Evolutionary conservation across 2,888 invertebrate species (phyloP).

Genomic region (Amblyjoppa proteus): DNA sequence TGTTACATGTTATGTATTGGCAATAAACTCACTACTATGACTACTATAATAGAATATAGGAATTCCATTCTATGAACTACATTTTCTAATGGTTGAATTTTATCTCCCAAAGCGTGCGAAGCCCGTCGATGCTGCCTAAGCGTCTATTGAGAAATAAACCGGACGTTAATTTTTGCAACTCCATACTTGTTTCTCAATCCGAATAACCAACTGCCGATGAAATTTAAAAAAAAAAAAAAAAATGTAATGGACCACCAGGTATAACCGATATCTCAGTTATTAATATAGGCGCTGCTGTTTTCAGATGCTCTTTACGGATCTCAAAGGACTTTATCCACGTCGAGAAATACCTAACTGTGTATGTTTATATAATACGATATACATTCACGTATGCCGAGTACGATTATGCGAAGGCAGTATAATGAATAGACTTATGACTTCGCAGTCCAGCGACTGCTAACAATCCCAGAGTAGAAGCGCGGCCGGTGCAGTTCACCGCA

Average conservation of each 20-base stretch:
- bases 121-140: too few relatives aligned
- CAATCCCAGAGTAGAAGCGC: constrained; percentile 17
- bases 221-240: background rate
- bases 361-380: background rate
- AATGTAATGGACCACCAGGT: background rate
- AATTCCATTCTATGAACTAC: too few relatives aligned
- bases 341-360: constrained; percentile 10
- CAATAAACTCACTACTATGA: too few relatives aligned
- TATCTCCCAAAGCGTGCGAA: too few relatives aligned
- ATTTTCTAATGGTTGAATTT: too few relatives aligned
- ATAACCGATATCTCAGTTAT: background rate
- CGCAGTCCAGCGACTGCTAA: constrained; percentile 23
- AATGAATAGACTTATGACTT: constrained; percentile 33
- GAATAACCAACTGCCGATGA: background rate
- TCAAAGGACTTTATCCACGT: constrained; percentile 18
- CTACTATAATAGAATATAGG: too few relatives aligned
- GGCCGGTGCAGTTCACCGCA: constrained; percentile 6
- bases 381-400: background rate
- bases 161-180: background rate
- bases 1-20: too few relatives aligned
- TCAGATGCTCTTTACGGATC: background rate
- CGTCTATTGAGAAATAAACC: too few relatives aligned
- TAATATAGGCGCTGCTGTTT: background rate
- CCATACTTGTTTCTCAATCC: background rate
- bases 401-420: background rate